Evolutionary conservation across 1,140 invertebrate species (phyloP).

Genomic region (Drosophila varians): DNA sequence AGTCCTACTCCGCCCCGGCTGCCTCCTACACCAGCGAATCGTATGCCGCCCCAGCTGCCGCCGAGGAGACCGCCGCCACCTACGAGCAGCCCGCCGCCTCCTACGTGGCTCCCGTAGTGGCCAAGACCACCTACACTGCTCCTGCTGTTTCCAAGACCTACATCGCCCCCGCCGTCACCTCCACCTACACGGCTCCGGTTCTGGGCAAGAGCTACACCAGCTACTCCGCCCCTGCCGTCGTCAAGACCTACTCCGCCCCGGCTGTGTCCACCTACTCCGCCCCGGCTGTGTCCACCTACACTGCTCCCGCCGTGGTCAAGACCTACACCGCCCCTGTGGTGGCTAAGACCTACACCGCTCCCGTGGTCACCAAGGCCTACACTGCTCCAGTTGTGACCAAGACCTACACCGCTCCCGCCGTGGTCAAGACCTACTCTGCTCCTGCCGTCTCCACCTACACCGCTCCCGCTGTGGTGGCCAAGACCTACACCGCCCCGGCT

Average conservation of each 20-base stretch:
- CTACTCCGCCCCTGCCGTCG: constrained; percentile 21
- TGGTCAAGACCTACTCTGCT: too few species aligned
- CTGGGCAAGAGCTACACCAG: constrained; percentile 28
- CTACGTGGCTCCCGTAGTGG: constrained; percentile 34
- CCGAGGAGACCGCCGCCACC: constrained; percentile 18
- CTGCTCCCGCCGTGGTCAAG: constrained; percentile 25
- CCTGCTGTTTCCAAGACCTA: constrained; percentile 16
- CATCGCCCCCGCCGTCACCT: constrained; percentile 19
- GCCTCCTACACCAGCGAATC: constrained; percentile 14
- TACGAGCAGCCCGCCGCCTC: constrained; percentile 30
- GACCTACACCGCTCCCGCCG: constrained; percentile 22
- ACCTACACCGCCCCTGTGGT: constrained; percentile 41
- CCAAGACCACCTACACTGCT: constrained; percentile 22
- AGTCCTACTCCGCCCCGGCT: constrained; percentile 44
- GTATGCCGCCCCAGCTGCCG: constrained; percentile 20
- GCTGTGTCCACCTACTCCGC: constrained; percentile 15
- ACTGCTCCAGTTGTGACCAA: constrained; percentile 23
- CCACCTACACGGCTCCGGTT: constrained; percentile 31
- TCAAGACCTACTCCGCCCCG: constrained; percentile 34
- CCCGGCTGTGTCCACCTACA: constrained; percentile 7
- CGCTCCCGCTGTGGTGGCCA: constrained; percentile 11
- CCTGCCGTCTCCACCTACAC: constrained; percentile 21
- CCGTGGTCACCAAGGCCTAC: constrained; percentile 12
- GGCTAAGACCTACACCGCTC: constrained; percentile 14
- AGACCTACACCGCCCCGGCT: constrained; percentile 41